Evolutionary conservation across 2,797 vertebrate genomes (phyloP).

Genomic region (Lagocephalus sceleratus): DNA sequence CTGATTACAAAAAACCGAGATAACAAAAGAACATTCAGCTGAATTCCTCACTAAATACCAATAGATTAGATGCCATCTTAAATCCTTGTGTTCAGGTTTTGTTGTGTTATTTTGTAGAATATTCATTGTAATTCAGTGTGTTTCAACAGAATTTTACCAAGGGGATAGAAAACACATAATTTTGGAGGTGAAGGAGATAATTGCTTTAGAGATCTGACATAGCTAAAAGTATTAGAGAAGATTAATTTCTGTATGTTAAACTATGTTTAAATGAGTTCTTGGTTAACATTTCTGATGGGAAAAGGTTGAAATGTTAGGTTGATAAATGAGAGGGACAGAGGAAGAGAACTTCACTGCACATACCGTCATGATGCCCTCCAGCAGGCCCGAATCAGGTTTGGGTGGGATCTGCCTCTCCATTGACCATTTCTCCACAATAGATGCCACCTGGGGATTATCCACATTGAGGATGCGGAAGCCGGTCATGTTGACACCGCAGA

Average conservation of each 20-base stretch:
- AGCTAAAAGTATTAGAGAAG: too few species aligned
- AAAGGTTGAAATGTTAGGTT: neutral
- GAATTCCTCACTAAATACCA: neutral
- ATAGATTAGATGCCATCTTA: too few species aligned
- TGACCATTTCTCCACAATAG: slow-evolving; percentile 97
- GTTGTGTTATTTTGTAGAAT: too few species aligned
- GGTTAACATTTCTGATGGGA: too few species aligned
- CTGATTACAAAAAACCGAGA: neutral
- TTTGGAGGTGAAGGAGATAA: too few species aligned
- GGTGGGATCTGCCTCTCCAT: slow-evolving; percentile 88
- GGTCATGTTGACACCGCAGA: slow-evolving; percentile 97
- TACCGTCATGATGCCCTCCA: slow-evolving; percentile 99
- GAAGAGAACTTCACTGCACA: slow-evolving; percentile 36
- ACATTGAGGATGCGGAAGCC: slow-evolving; percentile 97
- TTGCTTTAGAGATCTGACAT: too few species aligned
- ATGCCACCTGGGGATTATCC: slow-evolving; percentile 91
- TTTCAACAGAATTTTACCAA: too few species aligned
- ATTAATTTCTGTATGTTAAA: neutral
- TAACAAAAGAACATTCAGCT: neutral
- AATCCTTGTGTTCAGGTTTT: too few species aligned
- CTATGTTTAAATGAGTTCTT: too few species aligned
- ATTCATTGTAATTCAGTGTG: too few species aligned
- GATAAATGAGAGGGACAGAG: neutral
- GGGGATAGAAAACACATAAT: too few species aligned
- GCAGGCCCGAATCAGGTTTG: slow-evolving; percentile 88